A percentile compares a stretch with the other conserved stretches of the same genome.
Evolutionary conservation across 2,113 vertebrate species (phyloP).

Genomic region (Oceanites oceanicus): DNA sequence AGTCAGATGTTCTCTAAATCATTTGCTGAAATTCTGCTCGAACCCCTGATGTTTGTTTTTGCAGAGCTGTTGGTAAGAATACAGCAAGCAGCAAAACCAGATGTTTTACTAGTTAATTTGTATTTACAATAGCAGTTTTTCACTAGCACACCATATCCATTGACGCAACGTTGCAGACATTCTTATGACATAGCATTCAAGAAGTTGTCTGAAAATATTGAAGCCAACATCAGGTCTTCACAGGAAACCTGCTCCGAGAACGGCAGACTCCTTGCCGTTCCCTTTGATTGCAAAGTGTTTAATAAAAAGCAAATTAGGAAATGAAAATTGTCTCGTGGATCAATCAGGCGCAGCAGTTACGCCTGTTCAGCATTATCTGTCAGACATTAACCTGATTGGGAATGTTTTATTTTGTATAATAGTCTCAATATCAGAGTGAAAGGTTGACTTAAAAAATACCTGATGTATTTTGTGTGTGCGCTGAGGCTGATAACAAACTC

Average conservation of each 20-base stretch:
- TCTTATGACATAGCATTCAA: background rate
- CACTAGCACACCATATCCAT: accelerated
- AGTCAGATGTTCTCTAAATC: background rate
- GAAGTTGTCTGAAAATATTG: background rate
- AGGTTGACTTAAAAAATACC: constrained; percentile 50
- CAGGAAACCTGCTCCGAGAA: background rate
- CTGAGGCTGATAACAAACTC: constrained; percentile 71
- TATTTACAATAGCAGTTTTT: background rate
- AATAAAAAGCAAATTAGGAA: constrained; percentile 46
- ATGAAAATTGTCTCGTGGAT: background rate
- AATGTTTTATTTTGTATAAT: constrained; percentile 32
- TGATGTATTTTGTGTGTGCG: constrained; percentile 53
- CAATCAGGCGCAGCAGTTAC: background rate
- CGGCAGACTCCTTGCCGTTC: background rate
- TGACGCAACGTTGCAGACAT: background rate
- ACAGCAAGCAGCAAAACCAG: background rate
- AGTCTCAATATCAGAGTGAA: constrained; percentile 61
- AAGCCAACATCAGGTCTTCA: background rate
- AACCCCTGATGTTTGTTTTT: constrained; percentile 1
- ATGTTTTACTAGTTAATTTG: background rate
- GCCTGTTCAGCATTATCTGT: constrained; percentile 13
- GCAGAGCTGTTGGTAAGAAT: background rate
- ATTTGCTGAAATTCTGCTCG: background rate
- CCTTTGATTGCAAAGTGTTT: constrained; percentile 44
- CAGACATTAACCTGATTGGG: constrained; percentile 56